These are phyloP conservation scores for Diplodus puntazzo DNA, from an alignment of 2,797 vertebrate genomes.

Conservation along the genomic window DNA sequence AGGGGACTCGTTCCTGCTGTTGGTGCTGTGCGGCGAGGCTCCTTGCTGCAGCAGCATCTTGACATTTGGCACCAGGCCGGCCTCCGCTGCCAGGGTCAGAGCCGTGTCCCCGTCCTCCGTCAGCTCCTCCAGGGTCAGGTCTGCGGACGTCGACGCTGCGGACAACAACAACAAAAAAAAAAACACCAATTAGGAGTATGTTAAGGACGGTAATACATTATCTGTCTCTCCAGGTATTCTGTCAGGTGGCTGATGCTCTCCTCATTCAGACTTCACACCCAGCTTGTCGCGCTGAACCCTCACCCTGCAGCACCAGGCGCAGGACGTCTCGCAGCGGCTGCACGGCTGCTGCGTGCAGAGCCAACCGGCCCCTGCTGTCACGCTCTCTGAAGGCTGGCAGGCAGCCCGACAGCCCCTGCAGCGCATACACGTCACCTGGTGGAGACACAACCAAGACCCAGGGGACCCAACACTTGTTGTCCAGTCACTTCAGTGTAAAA, in stretches of 20 bases:
- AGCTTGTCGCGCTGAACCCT: conserved; percentile 19
- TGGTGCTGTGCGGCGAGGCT: conserved; percentile 88
- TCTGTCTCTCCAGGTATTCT: too few relatives aligned
- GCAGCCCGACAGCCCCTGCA: conserved; percentile 83
- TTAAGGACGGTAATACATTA: too few relatives aligned
- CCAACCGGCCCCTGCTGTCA: conserved; percentile 87
- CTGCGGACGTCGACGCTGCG: conserved; percentile 74
- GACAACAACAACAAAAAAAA: background rate
- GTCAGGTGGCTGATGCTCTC: background rate
- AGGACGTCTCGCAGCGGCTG: conserved; percentile 82
- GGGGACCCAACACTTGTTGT: background rate
- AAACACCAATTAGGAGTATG: background rate
- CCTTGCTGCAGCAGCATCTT: conserved; percentile 85
- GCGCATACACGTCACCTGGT: conserved; percentile 83
- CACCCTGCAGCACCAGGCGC: conserved; percentile 87
- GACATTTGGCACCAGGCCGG: conserved; percentile 83
- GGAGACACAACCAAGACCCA: conserved; percentile 26
- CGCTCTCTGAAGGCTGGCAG: conserved; percentile 85
- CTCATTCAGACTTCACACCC: background rate
- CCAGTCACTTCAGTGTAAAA: background rate
- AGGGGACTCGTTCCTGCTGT: conserved; percentile 88
- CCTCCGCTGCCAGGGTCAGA: conserved; percentile 87
- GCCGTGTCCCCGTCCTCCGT: conserved; percentile 88
- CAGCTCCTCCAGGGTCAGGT: conserved; percentile 87
- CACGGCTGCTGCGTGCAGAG: conserved; percentile 86